Evolutionary conservation across 1,140 invertebrate species (phyloP), one percentile per base, ranked within the genome.

Genomic region (Aphelenchoides avenae): DNA sequence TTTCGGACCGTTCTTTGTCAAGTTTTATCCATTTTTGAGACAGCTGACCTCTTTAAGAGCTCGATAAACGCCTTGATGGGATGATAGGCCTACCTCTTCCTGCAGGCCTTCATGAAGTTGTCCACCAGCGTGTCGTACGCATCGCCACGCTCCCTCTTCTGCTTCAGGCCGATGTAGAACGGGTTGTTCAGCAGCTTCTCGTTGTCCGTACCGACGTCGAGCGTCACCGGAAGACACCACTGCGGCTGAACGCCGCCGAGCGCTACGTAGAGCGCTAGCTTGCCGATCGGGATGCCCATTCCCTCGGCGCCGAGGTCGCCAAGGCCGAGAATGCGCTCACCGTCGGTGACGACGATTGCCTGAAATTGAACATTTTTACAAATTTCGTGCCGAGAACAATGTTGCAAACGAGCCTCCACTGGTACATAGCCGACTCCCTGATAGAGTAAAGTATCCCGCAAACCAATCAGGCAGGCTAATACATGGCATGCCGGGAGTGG

Each of bases 101-200:
- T 6, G 50, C 89, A 88, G 1, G 91, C 91, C 73, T 88, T 81
- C 91, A 98, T 96, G 77, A 98, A 97, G 79, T 98, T 94, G 73
- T 98, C 93, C 51, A 98, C 85, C 66, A 98, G 87, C 37, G 88
- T 87, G 76, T 97, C 91, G 78, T 98, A 98, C 52, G 86, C 85
- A 31, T 84, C 81, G 11, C 93, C 93, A 26, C 86, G 85, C 0
- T 86, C 85, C 43, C 94, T 82, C 56, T 85, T 85, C 68, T 93
- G 89, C 53, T 87, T 82, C 36, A 95, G 78, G 46, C 94, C 94
- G 71, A 95, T 91, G 78, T 98, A 98, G 50, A 92, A 81, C 5
- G 91, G 90, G 83, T 97, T 91, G 77, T 92, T 85, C 11, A 92
- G 80, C 1, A 96, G 80, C 78, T 85, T 82, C 85, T 89, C 83